Percentiles rank a stretch among this genome's conserved stretches.
Conservation (phyloP, 2,113 vertebrate species). For the Anarhynchus alexandrinus region DNA sequence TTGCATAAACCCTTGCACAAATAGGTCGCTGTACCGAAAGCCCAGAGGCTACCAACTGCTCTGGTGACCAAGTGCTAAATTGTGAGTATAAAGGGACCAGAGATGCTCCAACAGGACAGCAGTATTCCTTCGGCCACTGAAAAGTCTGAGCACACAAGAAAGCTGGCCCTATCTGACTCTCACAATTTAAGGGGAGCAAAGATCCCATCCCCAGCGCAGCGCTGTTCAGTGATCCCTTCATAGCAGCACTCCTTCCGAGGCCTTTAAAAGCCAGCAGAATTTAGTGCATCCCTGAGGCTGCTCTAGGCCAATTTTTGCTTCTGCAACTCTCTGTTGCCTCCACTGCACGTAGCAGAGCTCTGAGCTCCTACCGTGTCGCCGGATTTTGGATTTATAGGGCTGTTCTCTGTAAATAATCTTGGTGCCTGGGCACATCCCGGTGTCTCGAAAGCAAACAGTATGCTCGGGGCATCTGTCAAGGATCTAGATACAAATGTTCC, state of each 20-base stretch:
- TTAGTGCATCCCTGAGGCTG: not conserved
- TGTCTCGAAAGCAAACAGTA: slow-evolving; percentile 17
- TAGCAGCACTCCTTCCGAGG: not conserved
- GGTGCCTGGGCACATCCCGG: not conserved
- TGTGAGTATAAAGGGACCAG: not conserved
- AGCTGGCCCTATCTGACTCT: not conserved
- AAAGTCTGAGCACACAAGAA: not conserved
- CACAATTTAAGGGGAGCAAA: not conserved
- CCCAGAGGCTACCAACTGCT: not conserved
- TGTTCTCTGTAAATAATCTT: not conserved
- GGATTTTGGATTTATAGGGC: not conserved
- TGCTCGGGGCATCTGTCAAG: not conserved
- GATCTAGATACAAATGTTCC: not conserved
- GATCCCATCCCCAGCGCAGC: not conserved
- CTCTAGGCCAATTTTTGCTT: not conserved
- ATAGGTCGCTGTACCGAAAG: not conserved
- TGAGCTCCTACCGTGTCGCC: not conserved
- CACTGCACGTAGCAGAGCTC: not conserved
- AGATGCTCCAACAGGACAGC: not conserved
- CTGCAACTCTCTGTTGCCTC: not conserved
- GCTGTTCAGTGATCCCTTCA: not conserved
- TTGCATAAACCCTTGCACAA: not conserved
- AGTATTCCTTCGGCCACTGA: not conserved
- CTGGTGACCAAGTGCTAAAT: not conserved
- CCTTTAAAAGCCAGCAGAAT: not conserved